These are phyloP conservation scores for Sebastes hopkinsi DNA, from an alignment of 2,797 vertebrate genomes.

Conservation along the genomic window DNA sequence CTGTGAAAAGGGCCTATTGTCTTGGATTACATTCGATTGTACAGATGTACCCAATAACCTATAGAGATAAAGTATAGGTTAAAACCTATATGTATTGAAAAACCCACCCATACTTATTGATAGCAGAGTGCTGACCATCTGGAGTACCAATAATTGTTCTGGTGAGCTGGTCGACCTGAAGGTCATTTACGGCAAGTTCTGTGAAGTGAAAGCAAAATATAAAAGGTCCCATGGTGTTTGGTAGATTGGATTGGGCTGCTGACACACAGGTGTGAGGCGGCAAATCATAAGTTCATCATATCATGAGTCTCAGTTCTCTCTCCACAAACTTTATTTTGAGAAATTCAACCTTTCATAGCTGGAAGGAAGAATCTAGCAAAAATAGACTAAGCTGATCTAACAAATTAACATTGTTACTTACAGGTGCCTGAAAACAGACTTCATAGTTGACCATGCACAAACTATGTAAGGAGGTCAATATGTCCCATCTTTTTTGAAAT, in stretches of 20 bases:
- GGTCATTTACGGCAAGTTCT: not conserved
- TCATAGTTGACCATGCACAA: not conserved
- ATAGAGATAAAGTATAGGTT: not conserved
- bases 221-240: not conserved
- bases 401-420: not conserved
- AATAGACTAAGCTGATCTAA: not conserved
- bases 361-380: not conserved
- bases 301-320: not conserved
- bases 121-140: not conserved
- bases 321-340: not conserved
- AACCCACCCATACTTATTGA: not conserved
- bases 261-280: not conserved
- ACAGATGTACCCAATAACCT: not conserved
- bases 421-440: not conserved
- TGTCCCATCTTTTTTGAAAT: not conserved
- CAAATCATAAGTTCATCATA: not conserved
- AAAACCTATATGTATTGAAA: not conserved
- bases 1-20: not conserved
- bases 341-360: not conserved
- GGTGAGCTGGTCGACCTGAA: not conserved
- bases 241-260: slow-evolving; percentile 2
- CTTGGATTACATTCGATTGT: not conserved
- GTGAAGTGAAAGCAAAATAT: not conserved
- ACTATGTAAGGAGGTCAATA: not conserved
- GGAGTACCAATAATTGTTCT: not conserved